phyloP scores from a whole-genome alignment of 64 coral and sea anemone genomes.

The Montipora capricornis region DNA sequence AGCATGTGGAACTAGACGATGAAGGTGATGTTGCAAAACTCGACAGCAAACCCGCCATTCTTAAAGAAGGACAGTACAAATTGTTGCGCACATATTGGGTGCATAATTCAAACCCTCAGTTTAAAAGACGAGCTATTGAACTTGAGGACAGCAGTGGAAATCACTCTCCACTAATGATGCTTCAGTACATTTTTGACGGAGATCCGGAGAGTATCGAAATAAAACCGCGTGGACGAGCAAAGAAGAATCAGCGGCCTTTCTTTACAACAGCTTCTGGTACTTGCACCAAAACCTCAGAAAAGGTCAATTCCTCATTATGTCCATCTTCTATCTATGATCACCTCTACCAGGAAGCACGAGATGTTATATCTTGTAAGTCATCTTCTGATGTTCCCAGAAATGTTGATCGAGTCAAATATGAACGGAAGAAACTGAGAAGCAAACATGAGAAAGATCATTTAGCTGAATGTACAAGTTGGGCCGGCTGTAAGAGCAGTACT shows the following conservation, averaged over 20 bases:
- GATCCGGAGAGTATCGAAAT: constrained; percentile 20
- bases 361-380: constrained; percentile 11
- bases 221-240: constrained; percentile 15
- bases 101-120: constrained; percentile 1
- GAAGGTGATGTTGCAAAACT: constrained; percentile 5
- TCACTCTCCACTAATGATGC: constrained; percentile 7
- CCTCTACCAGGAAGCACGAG: constrained; percentile 52
- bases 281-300: constrained; percentile 34
- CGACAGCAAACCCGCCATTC: background rate
- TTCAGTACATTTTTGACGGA: constrained; percentile 40
- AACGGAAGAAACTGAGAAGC: constrained; percentile 39
- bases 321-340: constrained; percentile 52
- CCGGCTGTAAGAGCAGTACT: constrained; percentile 34
- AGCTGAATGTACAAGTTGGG: constrained; percentile 50
- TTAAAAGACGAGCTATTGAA: background rate
- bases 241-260: constrained; percentile 1
- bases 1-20: constrained; percentile 4
- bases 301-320: background rate
- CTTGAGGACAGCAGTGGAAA: constrained; percentile 18
- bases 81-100: background rate
- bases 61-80: constrained; percentile 17
- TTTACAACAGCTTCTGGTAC: constrained; percentile 29
- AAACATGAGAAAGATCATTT: constrained; percentile 58
- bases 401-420: constrained; percentile 65
- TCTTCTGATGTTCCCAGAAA: constrained; percentile 49